phyloP scores from a whole-genome alignment of 2,797 vertebrate genomes.

The Meriones psammophilus region DNA sequence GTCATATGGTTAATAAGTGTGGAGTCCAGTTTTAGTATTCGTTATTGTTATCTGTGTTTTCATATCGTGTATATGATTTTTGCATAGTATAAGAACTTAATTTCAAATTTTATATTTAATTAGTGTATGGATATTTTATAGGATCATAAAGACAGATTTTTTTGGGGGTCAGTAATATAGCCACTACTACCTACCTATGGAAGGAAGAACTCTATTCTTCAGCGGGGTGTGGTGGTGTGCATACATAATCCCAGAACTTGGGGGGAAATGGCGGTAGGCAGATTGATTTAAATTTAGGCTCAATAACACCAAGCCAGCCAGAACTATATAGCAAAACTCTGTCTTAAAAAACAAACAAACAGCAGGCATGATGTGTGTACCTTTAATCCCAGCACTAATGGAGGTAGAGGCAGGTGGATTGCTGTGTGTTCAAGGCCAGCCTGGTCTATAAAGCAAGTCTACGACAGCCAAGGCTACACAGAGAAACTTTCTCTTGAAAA shows the following conservation, averaged over 20 bases:
- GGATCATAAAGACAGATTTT: neutral
- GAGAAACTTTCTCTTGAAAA: neutral
- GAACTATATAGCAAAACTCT: neutral
- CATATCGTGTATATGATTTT: slow-evolving; percentile 1
- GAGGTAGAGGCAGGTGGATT: no score
- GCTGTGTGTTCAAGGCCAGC: no score
- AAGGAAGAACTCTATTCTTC: slow-evolving; percentile 1
- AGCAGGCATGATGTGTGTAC: no score
- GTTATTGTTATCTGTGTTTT: neutral
- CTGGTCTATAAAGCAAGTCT: no score
- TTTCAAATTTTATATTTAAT: neutral
- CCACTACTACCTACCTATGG: neutral
- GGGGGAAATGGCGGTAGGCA: neutral
- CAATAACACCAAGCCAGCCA: neutral
- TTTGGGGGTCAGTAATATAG: neutral
- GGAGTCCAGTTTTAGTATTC: neutral
- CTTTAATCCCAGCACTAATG: no score
- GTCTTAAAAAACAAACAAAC: neutral
- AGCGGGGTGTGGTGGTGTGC: neutral
- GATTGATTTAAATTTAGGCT: no score
- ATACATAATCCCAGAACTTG: neutral
- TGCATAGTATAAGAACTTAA: neutral
- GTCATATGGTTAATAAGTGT: neutral
- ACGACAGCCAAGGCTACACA: neutral
- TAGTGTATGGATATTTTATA: slow-evolving; percentile 25